Evolutionary conservation across 2,888 invertebrate genomes (phyloP), one percentile per base, ranked within the genome.

Genomic region (Unio delphinus): DNA sequence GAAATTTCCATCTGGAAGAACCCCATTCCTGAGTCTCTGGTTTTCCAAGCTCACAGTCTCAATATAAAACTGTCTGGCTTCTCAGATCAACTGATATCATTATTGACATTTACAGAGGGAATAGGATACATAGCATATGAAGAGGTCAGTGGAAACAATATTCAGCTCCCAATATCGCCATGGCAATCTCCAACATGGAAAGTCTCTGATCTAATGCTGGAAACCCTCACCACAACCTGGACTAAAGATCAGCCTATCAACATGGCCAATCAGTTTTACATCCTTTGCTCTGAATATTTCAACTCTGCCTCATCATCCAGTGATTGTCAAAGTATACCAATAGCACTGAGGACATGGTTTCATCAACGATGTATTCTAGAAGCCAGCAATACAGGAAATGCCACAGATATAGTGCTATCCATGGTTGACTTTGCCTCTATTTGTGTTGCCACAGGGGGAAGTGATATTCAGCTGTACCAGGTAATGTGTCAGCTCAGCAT

Each of bases 141-240:
- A 63, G 64, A 67, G 8, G 73, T 81, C 8, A 63, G 73, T 17
- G 75, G 78, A 11, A 81, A 78, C 65, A 76, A 76, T 65, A 68
- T 85, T n/a, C 58, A 69, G n/a, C 65, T 85, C n/a, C 84, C 84
- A 6, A 67, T 58, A 2, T 68, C 71, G 11, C 84, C 84, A 15
- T 85, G 84, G 84, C 81, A 79, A 61, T 72, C 81, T n/a, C 84
- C 84, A 28, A 18, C 63, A 4, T 85, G 83, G 83, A 68, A 65
- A 26, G 68, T 77, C 6, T 83, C 83, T 1, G 80, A 81, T 59
- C 66, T 80, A 4, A 62, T 67, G 26, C 74, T 83, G 57, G 65
- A 68, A 28, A 57, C 68, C n/a, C 55, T 80, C 15, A 57, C 74
- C 26, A 60, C 69, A 56, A 57, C 63, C 11, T 45, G 34, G 8